A percentile compares a stretch with the other conserved stretches of the same genome.
Evolutionary conservation across 2,113 vertebrate species (phyloP).

Genomic region (Scophthalmus maximus): DNA sequence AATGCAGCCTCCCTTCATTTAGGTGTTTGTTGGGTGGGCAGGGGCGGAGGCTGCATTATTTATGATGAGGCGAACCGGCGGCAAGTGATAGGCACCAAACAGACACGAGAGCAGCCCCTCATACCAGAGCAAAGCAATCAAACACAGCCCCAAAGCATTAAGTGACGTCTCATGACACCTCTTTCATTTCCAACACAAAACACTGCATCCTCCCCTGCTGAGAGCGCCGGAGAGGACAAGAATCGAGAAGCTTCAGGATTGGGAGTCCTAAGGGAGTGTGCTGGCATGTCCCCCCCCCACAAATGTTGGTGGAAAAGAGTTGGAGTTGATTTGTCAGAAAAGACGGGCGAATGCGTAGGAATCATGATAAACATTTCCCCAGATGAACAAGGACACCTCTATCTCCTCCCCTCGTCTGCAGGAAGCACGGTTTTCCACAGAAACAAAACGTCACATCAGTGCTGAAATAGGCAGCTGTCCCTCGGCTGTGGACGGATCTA

Average conservation of each 20-base stretch:
- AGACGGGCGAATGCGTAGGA: constrained; percentile 17
- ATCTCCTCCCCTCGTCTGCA: constrained; percentile 35
- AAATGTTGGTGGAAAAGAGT: constrained; percentile 57
- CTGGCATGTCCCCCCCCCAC: background rate
- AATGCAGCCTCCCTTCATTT: constrained; percentile 73
- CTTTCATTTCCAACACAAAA: constrained; percentile 67
- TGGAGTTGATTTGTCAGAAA: constrained; percentile 57
- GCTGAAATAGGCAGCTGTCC: constrained; percentile 35
- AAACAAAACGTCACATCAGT: constrained; percentile 52
- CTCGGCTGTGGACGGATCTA: constrained; percentile 24
- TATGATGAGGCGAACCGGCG: constrained; percentile 73
- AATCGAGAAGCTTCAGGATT: constrained; percentile 37
- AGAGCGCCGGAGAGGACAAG: constrained; percentile 43
- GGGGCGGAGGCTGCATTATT: constrained; percentile 77
- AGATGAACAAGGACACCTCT: constrained; percentile 65
- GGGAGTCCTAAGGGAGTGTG: constrained; percentile 42
- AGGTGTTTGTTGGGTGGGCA: constrained; percentile 71
- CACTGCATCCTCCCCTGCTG: constrained; percentile 47
- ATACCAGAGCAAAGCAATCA: constrained; percentile 63
- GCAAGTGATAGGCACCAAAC: constrained; percentile 71
- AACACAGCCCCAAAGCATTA: constrained; percentile 57
- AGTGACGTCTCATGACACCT: constrained; percentile 65
- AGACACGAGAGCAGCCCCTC: constrained; percentile 64
- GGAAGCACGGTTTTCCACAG: constrained; percentile 31
- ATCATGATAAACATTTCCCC: constrained; percentile 62